Percentiles rank a stretch among this genome's conserved stretches.
Conservation (phyloP, 2,888 invertebrate species). For the Drosophila meridiana region DNA sequence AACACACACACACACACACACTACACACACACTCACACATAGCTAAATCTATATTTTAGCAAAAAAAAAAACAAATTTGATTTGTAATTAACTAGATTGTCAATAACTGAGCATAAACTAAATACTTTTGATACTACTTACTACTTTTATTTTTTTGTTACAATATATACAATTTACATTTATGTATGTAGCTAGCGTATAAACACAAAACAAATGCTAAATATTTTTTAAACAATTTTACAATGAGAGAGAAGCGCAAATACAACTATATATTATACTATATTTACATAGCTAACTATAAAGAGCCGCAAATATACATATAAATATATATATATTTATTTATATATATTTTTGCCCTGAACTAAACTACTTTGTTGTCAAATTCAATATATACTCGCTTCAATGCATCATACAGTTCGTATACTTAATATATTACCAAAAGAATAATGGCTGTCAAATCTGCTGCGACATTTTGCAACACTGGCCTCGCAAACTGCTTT, state of each 20-base stretch:
- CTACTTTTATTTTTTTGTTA: conserved; percentile 78
- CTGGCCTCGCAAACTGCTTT: conserved; percentile 70
- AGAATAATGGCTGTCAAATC: conserved; percentile 48
- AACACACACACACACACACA: conserved; percentile 27
- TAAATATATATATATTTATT: conserved; percentile 18
- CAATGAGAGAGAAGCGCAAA: conserved; percentile 43
- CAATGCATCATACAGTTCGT: conserved; percentile 62
- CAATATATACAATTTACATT: conserved; percentile 76
- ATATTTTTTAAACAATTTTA: conserved; percentile 76
- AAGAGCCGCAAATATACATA: conserved; percentile 31
- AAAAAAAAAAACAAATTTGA: conserved; percentile 23
- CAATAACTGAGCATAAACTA: conserved; percentile 68
- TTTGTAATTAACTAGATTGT: conserved; percentile 28
- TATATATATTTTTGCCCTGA: conserved; percentile 5
- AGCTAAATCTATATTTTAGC: conserved; percentile 24
- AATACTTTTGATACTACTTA: conserved; percentile 82
- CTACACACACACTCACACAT: too few species aligned
- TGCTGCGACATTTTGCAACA: conserved; percentile 36
- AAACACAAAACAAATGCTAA: conserved; percentile 48
- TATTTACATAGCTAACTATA: conserved; percentile 51
- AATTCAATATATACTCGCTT: conserved; percentile 56
- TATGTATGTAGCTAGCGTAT: conserved; percentile 66
- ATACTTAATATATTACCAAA: conserved; percentile 40
- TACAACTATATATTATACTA: conserved; percentile 35
- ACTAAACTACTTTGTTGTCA: conserved; percentile 37